Conservation (phyloP, 2,113 vertebrate genomes). For the Riparia riparia region DNA sequence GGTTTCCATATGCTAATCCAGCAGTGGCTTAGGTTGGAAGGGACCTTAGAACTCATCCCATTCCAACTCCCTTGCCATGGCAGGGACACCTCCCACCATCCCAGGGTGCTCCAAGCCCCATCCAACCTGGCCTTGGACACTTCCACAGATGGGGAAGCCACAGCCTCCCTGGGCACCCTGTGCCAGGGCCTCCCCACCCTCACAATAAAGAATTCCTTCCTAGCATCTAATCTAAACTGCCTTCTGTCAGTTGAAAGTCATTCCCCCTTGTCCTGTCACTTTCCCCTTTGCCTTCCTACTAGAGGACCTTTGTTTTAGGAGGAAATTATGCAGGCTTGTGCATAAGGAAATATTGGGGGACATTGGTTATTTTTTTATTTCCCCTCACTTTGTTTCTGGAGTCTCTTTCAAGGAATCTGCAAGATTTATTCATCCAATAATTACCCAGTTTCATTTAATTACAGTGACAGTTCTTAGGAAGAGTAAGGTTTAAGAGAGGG, state of each 20-base stretch:
- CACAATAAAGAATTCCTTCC: neutral
- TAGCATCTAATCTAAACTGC: neutral
- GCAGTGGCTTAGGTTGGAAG: neutral
- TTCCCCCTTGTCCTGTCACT: neutral
- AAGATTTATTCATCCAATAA: neutral
- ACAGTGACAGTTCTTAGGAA: neutral
- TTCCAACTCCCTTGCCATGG: neutral
- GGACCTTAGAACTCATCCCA: neutral
- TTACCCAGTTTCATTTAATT: neutral
- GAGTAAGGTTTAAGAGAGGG: neutral
- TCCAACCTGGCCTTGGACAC: neutral
- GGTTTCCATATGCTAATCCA: neutral
- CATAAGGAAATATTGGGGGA: neutral
- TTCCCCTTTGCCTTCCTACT: neutral
- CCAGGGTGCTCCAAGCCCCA: fast-evolving
- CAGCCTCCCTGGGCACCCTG: neutral
- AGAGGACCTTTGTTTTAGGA: neutral
- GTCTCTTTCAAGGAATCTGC: neutral
- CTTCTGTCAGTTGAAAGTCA: neutral
- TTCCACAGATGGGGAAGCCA: neutral
- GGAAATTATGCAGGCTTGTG: neutral
- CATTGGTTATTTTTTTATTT: neutral
- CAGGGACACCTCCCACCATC: neutral
- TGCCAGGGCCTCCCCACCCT: neutral
- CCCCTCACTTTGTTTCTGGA: neutral